Evolutionary conservation across 1,140 invertebrate species (phyloP).

Genomic region (Acromyrmex echinatior): DNA sequence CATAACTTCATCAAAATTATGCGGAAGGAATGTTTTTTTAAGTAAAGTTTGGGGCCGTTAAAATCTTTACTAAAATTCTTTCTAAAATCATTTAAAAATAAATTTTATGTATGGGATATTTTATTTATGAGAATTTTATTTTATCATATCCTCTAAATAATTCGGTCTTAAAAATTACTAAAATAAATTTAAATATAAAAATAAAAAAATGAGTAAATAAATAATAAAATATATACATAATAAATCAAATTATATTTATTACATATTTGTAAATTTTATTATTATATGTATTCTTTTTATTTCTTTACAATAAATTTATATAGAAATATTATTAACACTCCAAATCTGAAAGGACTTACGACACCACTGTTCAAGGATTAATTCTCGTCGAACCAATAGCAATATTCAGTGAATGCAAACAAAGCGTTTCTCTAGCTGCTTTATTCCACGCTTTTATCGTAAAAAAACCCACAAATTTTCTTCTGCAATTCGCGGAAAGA

Average conservation of each 20-base stretch:
- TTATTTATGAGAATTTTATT: not conserved
- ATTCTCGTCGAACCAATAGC: conserved; percentile 37
- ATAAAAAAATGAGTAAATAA: not conserved
- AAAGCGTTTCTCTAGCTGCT: not conserved
- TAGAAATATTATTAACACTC: not conserved
- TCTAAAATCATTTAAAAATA: not conserved
- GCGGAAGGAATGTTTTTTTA: not conserved
- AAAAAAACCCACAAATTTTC: conserved; percentile 49
- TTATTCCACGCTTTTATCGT: conserved; percentile 20
- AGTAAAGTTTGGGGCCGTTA: not conserved
- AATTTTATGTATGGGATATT: not conserved
- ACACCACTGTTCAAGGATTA: not conserved
- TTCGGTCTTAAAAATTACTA: conserved; percentile 23
- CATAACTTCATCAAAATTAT: conserved; percentile 24
- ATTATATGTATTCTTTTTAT: not conserved
- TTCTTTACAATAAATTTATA: conserved; percentile 3
- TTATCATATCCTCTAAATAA: not conserved
- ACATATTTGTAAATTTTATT: not conserved
- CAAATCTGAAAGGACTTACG: not conserved
- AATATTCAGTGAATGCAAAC: conserved; percentile 25
- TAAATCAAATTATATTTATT: conserved; percentile 17
- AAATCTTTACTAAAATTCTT: not conserved
- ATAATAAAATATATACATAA: conserved; percentile 17
- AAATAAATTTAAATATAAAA: not conserved
- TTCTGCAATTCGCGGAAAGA: conserved; percentile 29